A percentile compares a stretch with the other conserved stretches of the same genome.
Conservation (phyloP, 2,113 vertebrate genomes). For the Vulpes lagopus region DNA sequence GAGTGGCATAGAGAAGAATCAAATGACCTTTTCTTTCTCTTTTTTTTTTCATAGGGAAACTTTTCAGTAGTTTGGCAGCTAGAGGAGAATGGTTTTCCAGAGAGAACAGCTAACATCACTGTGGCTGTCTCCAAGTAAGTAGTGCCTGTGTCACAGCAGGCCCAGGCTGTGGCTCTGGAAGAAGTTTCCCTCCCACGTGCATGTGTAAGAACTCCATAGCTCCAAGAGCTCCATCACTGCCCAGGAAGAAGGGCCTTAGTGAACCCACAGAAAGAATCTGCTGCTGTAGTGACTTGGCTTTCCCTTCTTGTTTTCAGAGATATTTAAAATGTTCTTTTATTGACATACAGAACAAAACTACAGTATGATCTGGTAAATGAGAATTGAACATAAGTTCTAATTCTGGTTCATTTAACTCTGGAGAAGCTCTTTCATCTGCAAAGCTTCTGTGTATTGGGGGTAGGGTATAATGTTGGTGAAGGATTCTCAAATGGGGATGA, state of each 20-base stretch:
- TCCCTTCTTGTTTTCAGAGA: not conserved
- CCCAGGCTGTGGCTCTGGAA: not conserved
- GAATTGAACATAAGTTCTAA: not conserved
- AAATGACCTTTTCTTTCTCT: not conserved
- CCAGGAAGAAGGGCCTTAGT: not conserved
- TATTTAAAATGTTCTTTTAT: not conserved
- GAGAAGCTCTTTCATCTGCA: not conserved
- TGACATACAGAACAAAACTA: not conserved
- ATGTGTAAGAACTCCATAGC: not conserved
- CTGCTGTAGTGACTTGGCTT: not conserved
- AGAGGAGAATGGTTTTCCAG: constrained; percentile 72
- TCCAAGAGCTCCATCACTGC: not conserved
- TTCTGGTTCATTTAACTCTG: constrained; percentile 23
- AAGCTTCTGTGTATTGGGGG: not conserved
- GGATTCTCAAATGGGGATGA: not conserved
- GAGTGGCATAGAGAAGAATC: not conserved
- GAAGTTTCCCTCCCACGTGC: not conserved
- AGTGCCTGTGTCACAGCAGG: not conserved
- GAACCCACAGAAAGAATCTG: not conserved
- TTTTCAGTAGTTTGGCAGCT: constrained; percentile 83
- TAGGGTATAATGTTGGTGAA: not conserved
- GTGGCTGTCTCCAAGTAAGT: constrained; percentile 81
- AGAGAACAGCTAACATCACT: constrained; percentile 65
- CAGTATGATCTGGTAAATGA: not conserved
- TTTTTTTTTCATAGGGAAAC: constrained; percentile 65